These are phyloP conservation scores for Plutella xylostella DNA, from an alignment of 2,888 invertebrate genomes.

Conservation along the genomic window DNA sequence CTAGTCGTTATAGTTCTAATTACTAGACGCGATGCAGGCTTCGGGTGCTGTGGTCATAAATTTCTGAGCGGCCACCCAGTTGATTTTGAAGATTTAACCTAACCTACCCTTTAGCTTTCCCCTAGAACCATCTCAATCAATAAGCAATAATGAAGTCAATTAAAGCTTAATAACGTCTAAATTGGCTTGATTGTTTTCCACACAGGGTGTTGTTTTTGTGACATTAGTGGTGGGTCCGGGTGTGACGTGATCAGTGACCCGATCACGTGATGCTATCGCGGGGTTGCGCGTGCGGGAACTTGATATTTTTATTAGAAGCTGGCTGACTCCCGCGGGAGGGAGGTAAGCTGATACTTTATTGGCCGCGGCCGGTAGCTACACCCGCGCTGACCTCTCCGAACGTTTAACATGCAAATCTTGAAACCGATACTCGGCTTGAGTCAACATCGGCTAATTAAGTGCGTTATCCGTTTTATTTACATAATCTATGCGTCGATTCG, in stretches of 20 bases:
- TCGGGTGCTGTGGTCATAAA: not conserved
- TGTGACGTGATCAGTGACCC: not conserved
- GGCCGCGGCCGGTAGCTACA: conserved; percentile 34
- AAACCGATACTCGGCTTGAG: not conserved
- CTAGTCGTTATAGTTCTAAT: conserved; percentile 40
- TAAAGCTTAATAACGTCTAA: conserved; percentile 3
- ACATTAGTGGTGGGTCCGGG: not conserved
- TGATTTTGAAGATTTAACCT: not conserved
- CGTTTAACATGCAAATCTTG: conserved; percentile 4
- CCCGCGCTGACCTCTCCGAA: conserved; percentile 1
- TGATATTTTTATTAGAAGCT: conserved; percentile 43
- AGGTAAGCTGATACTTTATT: conserved; percentile 41
- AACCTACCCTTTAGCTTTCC: not conserved
- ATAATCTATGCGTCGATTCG: too few species aligned
- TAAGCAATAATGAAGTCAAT: conserved; percentile 1
- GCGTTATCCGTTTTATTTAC: too few species aligned
- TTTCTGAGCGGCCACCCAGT: not conserved
- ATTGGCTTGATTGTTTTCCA: not conserved
- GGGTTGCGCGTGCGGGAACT: conserved; percentile 20
- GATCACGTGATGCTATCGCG: not conserved
- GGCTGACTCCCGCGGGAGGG: conserved; percentile 20
- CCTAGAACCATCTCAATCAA: not conserved
- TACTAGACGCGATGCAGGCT: conserved; percentile 18
- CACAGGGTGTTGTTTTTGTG: conserved; percentile 1
- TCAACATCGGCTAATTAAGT: not conserved